phyloP scores from a whole-genome alignment of 2,888 invertebrate species.

The Protonemura montana region DNA sequence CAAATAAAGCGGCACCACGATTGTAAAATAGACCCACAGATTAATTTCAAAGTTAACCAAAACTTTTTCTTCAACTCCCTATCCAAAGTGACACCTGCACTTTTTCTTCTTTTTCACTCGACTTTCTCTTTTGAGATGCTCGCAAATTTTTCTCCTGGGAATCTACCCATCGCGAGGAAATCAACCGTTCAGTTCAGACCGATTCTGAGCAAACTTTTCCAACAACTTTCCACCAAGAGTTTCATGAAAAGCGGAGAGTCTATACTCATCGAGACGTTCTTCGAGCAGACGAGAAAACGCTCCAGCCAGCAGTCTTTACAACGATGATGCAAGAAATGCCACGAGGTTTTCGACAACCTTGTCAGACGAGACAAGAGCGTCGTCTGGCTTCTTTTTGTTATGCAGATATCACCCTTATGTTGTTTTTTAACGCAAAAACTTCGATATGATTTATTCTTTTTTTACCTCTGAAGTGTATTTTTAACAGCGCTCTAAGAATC shows the following conservation, averaged over 20 bases:
- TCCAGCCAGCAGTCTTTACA: no score
- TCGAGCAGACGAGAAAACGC: no score
- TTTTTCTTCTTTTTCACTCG: neutral
- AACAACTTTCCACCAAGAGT: neutral
- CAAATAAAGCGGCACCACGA: no score
- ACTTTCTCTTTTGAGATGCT: neutral
- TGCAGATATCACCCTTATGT: neutral
- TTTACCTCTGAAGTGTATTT: neutral
- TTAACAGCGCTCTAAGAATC: neutral
- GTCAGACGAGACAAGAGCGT: no score
- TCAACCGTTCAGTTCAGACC: neutral
- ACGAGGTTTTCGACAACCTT: no score
- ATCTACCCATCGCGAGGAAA: neutral
- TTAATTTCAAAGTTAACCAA: neutral
- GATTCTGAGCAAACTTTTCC: no score
- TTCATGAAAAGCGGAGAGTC: neutral
- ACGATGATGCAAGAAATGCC: no score
- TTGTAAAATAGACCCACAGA: neutral
- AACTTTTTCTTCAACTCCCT: neutral
- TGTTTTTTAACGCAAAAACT: neutral
- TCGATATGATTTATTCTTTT: neutral
- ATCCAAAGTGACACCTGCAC: neutral
- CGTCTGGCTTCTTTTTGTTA: neutral
- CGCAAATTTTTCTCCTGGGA: constrained; percentile 4
- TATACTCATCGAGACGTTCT: neutral